phyloP scores from a whole-genome alignment of 2,888 invertebrate genomes.

The Rhingia campestris region DNA sequence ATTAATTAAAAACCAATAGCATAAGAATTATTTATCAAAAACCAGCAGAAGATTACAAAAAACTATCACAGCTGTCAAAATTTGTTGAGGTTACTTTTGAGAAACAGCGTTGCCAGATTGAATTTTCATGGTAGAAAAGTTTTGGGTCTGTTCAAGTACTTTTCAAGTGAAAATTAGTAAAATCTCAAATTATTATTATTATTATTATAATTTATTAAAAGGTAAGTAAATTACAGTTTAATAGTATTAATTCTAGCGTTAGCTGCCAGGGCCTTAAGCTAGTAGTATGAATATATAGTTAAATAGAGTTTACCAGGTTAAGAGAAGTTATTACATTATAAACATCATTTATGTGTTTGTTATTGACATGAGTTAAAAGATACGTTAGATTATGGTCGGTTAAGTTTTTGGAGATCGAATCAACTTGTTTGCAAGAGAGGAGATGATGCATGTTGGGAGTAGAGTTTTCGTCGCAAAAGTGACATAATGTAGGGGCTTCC shows the following conservation, averaged over 20 bases:
- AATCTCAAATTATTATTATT: too few species aligned
- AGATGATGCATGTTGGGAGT: neutral
- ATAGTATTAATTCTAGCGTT: too few species aligned
- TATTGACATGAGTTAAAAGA: neutral
- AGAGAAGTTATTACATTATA: neutral
- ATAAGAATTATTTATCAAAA: neutral
- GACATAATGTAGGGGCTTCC: neutral
- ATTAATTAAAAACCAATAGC: conserved; percentile 14
- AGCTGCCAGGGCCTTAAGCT: too few species aligned
- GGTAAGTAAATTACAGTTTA: too few species aligned
- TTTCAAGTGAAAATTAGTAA: too few species aligned
- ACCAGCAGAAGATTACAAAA: neutral
- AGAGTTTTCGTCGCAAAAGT: neutral
- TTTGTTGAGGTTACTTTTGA: neutral
- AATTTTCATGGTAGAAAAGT: too few species aligned
- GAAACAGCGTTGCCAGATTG: too few species aligned
- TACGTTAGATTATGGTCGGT: neutral
- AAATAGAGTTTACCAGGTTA: neutral
- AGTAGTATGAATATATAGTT: neutral
- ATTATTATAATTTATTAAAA: too few species aligned
- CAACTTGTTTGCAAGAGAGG: neutral
- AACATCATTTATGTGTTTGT: neutral
- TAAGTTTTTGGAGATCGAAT: neutral
- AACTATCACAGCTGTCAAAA: conserved; percentile 8
- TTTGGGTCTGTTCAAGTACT: too few species aligned